Conservation (phyloP, 1,140 invertebrate species). For the Cydia fagiglandana region DNA sequence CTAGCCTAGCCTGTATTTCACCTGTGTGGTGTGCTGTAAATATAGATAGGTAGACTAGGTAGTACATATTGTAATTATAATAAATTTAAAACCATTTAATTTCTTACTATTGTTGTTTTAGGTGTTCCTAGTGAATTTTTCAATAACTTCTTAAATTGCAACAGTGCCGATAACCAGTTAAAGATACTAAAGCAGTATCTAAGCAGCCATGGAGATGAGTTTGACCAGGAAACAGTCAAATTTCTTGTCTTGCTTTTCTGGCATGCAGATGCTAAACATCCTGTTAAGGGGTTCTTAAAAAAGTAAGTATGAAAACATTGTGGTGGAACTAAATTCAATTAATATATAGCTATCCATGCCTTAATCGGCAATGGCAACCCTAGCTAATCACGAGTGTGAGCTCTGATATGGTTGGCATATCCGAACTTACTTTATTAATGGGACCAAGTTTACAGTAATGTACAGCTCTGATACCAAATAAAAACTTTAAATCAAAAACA, state of each 20-base stretch:
- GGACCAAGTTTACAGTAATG: too few relatives aligned
- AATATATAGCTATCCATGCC: too few relatives aligned
- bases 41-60: too few relatives aligned
- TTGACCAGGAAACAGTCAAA: constrained; percentile 38
- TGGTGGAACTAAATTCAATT: too few relatives aligned
- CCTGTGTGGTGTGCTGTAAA: neutral
- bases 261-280: constrained; percentile 59
- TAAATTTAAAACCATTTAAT: neutral
- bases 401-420: too few relatives aligned
- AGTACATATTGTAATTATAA: neutral
- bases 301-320: constrained; percentile 45
- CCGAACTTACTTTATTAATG: too few relatives aligned
- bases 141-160: constrained; percentile 43
- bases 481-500: too few relatives aligned
- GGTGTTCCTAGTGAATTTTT: constrained; percentile 24
- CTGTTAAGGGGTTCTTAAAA: constrained; percentile 58
- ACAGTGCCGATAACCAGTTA: constrained; percentile 51
- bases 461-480: too few relatives aligned
- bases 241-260: constrained; percentile 57
- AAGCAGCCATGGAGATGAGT: constrained; percentile 18
- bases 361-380: too few relatives aligned
- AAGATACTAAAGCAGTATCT: constrained; percentile 20
- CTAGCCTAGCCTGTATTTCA: neutral
- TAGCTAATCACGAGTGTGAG: too few relatives aligned
- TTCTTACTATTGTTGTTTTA: neutral